Evolutionary conservation across 2,797 vertebrate genomes (phyloP).

Genomic region (Malacoraja senta): DNA sequence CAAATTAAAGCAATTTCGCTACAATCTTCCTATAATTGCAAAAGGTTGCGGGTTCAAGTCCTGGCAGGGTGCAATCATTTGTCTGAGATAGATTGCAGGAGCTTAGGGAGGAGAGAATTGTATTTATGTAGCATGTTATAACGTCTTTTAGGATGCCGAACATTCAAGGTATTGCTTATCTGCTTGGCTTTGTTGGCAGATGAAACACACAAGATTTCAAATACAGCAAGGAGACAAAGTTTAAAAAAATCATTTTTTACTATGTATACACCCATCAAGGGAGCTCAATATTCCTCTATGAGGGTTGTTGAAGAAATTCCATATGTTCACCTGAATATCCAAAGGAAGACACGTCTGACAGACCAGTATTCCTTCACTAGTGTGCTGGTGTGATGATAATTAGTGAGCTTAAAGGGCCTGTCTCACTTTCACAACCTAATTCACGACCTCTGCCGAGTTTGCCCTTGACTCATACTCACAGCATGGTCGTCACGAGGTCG

Average conservation of each 20-base stretch:
- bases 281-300: not conserved
- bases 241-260: not conserved
- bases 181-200: not conserved
- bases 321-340: not conserved
- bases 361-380: not conserved
- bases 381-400: too few relatives aligned
- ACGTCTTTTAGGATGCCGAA: not conserved
- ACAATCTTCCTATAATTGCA: not conserved
- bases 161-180: not conserved
- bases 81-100: not conserved
- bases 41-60: not conserved
- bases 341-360: not conserved
- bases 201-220: not conserved
- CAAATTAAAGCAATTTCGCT: slow-evolving; percentile 2
- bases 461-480: too few relatives aligned
- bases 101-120: not conserved
- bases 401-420: not conserved
- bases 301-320: not conserved
- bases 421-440: too few relatives aligned
- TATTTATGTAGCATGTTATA: not conserved
- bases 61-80: not conserved
- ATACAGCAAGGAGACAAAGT: too few relatives aligned
- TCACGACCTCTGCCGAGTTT: too few relatives aligned
- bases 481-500: too few relatives aligned
- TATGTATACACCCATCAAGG: not conserved